Conservation (phyloP, 1,140 invertebrate species). For the Xylocopa sonorina region DNA sequence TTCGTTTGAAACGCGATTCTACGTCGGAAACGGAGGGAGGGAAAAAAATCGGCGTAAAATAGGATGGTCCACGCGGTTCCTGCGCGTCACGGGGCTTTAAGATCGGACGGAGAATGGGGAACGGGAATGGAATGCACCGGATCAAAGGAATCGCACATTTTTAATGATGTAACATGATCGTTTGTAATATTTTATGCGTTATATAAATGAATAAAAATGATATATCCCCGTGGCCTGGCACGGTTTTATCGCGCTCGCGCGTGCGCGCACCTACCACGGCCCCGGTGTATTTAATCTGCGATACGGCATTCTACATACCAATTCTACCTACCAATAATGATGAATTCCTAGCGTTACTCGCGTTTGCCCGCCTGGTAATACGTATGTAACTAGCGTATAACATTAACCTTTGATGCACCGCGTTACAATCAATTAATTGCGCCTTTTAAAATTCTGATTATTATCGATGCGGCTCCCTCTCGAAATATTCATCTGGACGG, state of each 20-base stretch:
- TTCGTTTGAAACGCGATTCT: slow-evolving; percentile 46
- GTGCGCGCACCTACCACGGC: slow-evolving; percentile 1
- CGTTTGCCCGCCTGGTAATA: slow-evolving; percentile 48
- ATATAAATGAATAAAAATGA: slow-evolving; percentile 56
- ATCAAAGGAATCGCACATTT: slow-evolving; percentile 56
- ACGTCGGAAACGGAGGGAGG: background rate
- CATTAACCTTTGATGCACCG: slow-evolving; percentile 57
- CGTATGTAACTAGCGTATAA: slow-evolving; percentile 37
- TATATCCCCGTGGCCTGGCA: slow-evolving; percentile 45
- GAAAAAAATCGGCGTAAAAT: background rate
- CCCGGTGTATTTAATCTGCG: slow-evolving; percentile 59
- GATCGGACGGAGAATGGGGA: background rate
- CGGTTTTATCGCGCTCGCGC: slow-evolving; percentile 50
- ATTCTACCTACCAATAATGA: slow-evolving; percentile 55
- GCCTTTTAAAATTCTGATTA: slow-evolving; percentile 59
- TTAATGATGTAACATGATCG: slow-evolving; percentile 60
- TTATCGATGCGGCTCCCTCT: slow-evolving; percentile 41
- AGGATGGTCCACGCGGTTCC: background rate
- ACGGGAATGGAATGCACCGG: background rate
- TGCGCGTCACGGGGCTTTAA: slow-evolving; percentile 31
- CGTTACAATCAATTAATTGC: slow-evolving; percentile 60
- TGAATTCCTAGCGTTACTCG: slow-evolving; percentile 63
- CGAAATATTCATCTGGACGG: slow-evolving; percentile 50
- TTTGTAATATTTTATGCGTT: slow-evolving; percentile 45
- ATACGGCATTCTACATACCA: slow-evolving; percentile 62